Evolutionary conservation across 2,113 vertebrate species (phyloP), one percentile per base, ranked within the genome.

Genomic region (Dinomys branickii): DNA sequence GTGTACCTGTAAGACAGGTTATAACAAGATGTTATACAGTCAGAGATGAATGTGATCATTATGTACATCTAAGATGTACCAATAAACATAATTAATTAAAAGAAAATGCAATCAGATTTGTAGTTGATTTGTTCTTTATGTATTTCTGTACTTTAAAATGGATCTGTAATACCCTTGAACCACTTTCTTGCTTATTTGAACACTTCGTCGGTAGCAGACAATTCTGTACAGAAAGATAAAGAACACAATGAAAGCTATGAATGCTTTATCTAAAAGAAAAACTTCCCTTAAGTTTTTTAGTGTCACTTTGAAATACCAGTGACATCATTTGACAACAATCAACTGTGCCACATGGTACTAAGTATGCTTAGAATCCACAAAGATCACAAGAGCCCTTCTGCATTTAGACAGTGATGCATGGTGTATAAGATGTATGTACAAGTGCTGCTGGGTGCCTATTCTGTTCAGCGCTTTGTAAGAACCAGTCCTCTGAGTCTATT

Each of bases 321-420:
- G 59, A 61, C 44, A 54, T 41, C 47, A 3, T 61, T 35, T 33
- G 44, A 50, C 52, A 52, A 24, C 3, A 19, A 82, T 33, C 44
- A 9, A 38, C 44, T 5, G 9, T 17, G 63, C 22, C 33, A 26
- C 28, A 1, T 33, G 19, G 3, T 5, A 5, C 58, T 22, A 16
- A n/a, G 10, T 78, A 35, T 17, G 30, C 50, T 17, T 5, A 63
- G 77, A 59, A 14, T 14, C 50, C 9, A 1, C 1, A 0, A 1
- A 24, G 65, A 2, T 2, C 80, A 12, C 19, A 3, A 16, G 8
- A 1, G 8, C 11, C 33, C 24, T 12, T 1, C 26, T 0, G 0
- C 11, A 7, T n/a, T 33, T 9, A 4, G 4, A 8, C 1, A 2
- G 12, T 0, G 1, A 33, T 0, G 20, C 5, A 0, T 2, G 22